Percentiles rank a stretch among this genome's conserved stretches.
Conservation (phyloP, 2,113 vertebrate species). For the Etia nguti region DNA sequence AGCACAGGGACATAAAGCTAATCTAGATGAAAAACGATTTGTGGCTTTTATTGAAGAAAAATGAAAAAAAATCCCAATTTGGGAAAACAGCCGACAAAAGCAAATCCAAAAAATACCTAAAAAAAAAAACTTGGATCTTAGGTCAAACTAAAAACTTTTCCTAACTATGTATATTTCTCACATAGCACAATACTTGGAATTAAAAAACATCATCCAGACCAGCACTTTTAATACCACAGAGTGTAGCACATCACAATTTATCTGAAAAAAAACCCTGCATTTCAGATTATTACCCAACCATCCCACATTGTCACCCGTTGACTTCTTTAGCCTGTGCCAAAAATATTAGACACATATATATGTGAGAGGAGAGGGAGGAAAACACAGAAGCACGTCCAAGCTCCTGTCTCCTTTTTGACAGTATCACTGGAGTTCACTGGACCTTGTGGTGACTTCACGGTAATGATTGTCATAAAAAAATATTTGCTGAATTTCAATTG, state of each 20-base stretch:
- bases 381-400: background rate
- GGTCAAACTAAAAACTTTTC: background rate
- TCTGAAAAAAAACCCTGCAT: background rate
- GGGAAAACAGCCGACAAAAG: background rate
- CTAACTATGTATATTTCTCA: background rate
- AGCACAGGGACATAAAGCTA: background rate
- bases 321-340: background rate
- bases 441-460: constrained; percentile 7
- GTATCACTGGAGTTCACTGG: constrained; percentile 14
- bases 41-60: background rate
- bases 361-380: background rate
- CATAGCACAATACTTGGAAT: background rate
- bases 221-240: background rate
- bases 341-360: background rate
- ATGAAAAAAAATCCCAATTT: background rate
- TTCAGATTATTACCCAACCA: background rate
- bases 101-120: background rate
- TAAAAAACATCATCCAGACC: background rate
- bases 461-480: constrained; percentile 32
- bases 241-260: background rate
- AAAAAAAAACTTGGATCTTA: background rate
- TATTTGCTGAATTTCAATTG: constrained; percentile 36
- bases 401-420: constrained; percentile 21
- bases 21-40: background rate
- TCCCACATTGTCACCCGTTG: background rate